phyloP scores from a whole-genome alignment of 37 sponge, comb jelly and placozoan genomes.

The Beroe forskalii region DNA sequence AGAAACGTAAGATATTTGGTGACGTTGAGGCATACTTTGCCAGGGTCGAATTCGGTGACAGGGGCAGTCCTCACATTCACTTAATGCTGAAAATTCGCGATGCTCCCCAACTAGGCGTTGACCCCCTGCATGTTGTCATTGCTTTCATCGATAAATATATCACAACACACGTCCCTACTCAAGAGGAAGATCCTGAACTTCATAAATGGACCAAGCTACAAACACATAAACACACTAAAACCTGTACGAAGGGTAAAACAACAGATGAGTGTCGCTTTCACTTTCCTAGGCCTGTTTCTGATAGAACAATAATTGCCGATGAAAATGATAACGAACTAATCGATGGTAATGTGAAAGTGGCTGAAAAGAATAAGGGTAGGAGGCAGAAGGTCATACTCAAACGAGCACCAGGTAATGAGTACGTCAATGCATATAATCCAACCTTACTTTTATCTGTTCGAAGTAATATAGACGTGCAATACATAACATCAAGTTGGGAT shows the following conservation, averaged over 20 bases:
- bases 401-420: neutral
- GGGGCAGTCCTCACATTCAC: conserved; percentile 20
- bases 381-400: neutral
- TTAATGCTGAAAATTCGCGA: neutral
- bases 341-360: neutral
- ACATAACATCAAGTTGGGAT: neutral
- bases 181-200: conserved; percentile 14
- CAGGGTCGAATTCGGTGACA: neutral
- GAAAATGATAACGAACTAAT: neutral
- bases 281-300: neutral
- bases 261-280: conserved; percentile 2
- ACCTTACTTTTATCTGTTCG: neutral
- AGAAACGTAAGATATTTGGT: neutral
- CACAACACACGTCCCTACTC: neutral
- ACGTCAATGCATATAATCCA: neutral
- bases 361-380: neutral
- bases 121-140: neutral
- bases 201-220: neutral
- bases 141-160: neutral
- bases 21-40: neutral
- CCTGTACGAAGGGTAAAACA: neutral
- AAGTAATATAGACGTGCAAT: conserved; percentile 12
- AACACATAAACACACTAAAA: conserved; percentile 12
- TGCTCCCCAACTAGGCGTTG: neutral
- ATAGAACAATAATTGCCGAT: neutral